A percentile compares a stretch with the other conserved stretches of the same genome.
Conservation (phyloP, 1,140 invertebrate genomes). For the Acromyrmex charruanus region DNA sequence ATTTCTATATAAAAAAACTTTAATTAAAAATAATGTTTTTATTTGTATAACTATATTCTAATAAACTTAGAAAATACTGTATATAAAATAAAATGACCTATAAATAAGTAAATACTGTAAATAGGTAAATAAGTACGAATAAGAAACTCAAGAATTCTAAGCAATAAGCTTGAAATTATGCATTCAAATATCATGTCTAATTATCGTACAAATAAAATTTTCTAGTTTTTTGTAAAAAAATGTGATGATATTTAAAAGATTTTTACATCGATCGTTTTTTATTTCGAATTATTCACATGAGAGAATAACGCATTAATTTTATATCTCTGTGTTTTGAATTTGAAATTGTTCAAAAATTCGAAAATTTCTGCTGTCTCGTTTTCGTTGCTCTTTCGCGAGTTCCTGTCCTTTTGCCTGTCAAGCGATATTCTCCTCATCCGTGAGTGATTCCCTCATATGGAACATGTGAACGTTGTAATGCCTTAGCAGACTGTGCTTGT, state of each 20-base stretch:
- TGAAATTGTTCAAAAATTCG: background rate
- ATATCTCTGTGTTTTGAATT: background rate
- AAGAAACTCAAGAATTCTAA: too few relatives aligned
- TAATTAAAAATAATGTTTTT: background rate
- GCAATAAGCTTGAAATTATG: background rate
- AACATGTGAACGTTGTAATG: slow-evolving; percentile 78
- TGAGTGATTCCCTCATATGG: slow-evolving; percentile 16
- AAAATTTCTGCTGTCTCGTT: background rate
- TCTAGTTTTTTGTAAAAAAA: background rate
- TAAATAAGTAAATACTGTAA: background rate
- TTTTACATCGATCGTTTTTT: background rate
- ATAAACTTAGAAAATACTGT: background rate
- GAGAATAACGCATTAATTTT: background rate
- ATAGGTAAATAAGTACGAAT: background rate
- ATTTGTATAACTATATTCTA: background rate
- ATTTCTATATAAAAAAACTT: background rate
- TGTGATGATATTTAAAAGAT: background rate
- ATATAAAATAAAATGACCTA: background rate
- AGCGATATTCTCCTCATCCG: background rate
- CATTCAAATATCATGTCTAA: background rate
- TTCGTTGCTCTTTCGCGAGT: background rate
- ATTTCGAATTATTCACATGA: background rate
- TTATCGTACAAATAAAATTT: background rate
- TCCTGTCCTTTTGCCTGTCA: slow-evolving; percentile 55
- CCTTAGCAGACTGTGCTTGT: slow-evolving; percentile 83